A percentile compares a stretch with the other conserved stretches of the same genome.
Conservation (phyloP, 2,797 vertebrate genomes). For the Gallinago stenura region DNA sequence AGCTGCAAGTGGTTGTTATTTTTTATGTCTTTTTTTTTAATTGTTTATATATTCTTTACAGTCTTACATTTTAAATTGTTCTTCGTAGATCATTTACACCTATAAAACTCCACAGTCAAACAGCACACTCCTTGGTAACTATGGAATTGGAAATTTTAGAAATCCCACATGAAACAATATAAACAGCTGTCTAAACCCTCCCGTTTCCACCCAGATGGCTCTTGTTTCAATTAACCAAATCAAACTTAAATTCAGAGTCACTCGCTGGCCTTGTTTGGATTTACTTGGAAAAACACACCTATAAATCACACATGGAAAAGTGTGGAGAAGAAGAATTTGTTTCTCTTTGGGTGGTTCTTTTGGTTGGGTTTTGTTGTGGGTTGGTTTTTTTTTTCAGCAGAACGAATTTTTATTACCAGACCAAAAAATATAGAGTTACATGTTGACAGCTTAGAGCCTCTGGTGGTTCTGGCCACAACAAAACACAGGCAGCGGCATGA, state of each 20-base stretch:
- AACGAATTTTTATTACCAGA: neutral
- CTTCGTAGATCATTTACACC: neutral
- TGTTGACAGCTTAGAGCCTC: conserved; percentile 13
- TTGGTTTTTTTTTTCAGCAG: neutral
- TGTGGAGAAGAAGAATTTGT: neutral
- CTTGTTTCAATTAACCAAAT: neutral
- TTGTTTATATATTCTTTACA: neutral
- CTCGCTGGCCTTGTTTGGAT: conserved; percentile 10
- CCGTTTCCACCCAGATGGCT: conserved; percentile 25
- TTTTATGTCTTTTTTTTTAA: neutral
- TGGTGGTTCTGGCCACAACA: neutral
- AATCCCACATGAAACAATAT: neutral
- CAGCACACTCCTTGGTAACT: neutral
- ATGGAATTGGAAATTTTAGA: neutral
- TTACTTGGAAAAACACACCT: conserved; percentile 55
- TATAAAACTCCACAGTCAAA: neutral
- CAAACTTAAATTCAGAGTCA: conserved; percentile 18
- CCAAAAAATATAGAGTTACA: neutral
- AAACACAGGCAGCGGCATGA: neutral
- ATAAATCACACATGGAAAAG: conserved; percentile 41
- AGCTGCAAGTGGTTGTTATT: neutral
- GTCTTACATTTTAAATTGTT: neutral
- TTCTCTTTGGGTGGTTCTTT: neutral
- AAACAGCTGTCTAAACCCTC: conserved; percentile 1
- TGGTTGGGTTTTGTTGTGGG: neutral